These are phyloP conservation scores for Poicephalus meyeri DNA, from an alignment of 2,113 vertebrate species.

Conservation along the genomic window DNA sequence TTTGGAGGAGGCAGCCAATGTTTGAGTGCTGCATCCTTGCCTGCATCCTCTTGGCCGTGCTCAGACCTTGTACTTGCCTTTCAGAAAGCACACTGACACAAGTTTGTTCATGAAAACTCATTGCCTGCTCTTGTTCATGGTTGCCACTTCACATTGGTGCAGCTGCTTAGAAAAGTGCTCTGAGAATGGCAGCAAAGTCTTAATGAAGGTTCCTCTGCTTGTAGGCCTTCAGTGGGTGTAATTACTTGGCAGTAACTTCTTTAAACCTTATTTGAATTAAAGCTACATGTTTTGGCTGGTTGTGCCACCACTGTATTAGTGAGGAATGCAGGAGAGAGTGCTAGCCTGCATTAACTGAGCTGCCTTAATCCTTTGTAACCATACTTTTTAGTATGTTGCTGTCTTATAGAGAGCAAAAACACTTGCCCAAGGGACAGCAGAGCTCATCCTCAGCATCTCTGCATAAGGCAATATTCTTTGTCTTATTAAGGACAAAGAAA, in stretches of 20 bases:
- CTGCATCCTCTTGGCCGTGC: not conserved
- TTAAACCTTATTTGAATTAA: constrained; percentile 45
- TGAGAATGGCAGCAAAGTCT: not conserved
- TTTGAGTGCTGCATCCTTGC: not conserved
- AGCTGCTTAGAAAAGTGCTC: not conserved
- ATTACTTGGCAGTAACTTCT: constrained; percentile 60
- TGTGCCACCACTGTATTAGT: constrained; percentile 13
- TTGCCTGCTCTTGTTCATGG: constrained; percentile 7
- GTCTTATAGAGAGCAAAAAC: not conserved
- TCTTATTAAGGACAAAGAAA: not conserved
- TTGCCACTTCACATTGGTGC: constrained; percentile 10
- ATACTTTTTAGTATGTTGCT: not conserved
- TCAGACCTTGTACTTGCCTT: not conserved
- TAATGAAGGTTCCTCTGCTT: constrained; percentile 28
- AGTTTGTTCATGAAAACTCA: not conserved
- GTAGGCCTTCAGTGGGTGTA: constrained; percentile 23
- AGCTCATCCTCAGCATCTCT: not conserved
- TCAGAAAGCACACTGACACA: not conserved
- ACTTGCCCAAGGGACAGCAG: not conserved
- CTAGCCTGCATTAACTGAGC: constrained; percentile 30
- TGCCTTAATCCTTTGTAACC: constrained; percentile 35
- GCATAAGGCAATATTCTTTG: not conserved
- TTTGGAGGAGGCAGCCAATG: not conserved
- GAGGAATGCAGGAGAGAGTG: constrained; percentile 43
- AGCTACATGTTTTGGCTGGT: constrained; percentile 51